Percentiles rank a stretch among this genome's conserved stretches.
These are phyloP conservation scores for Zaprionus nigranus DNA, from an alignment of 1,140 invertebrate genomes.

Conservation along the genomic window DNA sequence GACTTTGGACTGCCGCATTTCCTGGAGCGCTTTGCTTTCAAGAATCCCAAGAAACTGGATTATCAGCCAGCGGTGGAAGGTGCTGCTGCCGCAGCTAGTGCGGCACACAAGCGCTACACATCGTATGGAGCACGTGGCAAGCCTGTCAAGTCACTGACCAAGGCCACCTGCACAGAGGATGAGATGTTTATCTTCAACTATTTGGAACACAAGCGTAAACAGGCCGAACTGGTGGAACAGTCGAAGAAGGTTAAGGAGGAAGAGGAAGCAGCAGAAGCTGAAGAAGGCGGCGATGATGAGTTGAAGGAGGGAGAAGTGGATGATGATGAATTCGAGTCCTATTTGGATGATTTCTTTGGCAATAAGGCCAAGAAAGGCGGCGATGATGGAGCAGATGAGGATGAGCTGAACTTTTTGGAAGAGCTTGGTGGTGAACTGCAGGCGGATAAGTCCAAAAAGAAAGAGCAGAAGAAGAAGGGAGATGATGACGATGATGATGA, in stretches of 20 bases:
- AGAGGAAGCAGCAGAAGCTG: conserved; percentile 59
- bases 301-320: conserved; percentile 91
- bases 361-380: conserved; percentile 83
- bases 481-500: conserved; percentile 69
- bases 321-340: conserved; percentile 94
- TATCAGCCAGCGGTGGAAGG: conserved; percentile 82
- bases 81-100: conserved; percentile 41
- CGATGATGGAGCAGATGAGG: conserved; percentile 83
- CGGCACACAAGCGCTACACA: conserved; percentile 68
- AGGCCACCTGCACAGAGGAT: conserved; percentile 76
- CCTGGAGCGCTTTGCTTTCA: conserved; percentile 97
- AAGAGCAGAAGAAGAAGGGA: conserved; percentile 81
- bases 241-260: conserved; percentile 61
- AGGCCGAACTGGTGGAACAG: conserved; percentile 61
- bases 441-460: conserved; percentile 62
- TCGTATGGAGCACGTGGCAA: conserved; percentile 70
- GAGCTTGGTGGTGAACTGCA: conserved; percentile 73
- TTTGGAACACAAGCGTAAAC: conserved; percentile 81
- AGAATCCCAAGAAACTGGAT: conserved; percentile 94
- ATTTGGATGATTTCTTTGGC: conserved; percentile 88
- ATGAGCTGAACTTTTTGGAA: conserved; percentile 76
- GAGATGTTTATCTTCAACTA: conserved; percentile 84
- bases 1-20: conserved; percentile 96
- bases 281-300: conserved; percentile 74
- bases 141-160: conserved; percentile 70